These are phyloP conservation scores for Bombus sibiricus DNA, from an alignment of 1,140 invertebrate genomes.

Conservation along the genomic window DNA sequence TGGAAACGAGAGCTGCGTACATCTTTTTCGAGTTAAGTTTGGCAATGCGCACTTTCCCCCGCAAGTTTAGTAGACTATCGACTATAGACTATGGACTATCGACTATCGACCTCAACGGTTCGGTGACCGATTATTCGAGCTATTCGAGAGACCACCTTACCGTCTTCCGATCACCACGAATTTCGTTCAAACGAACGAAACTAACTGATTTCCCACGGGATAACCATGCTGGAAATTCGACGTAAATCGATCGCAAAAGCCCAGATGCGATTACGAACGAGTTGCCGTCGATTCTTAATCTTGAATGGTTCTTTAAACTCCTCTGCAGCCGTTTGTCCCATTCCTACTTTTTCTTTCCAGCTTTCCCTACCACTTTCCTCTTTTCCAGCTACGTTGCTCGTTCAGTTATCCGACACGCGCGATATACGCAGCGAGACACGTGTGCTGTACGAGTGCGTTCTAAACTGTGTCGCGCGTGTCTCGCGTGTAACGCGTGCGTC, in stretches of 20 bases:
- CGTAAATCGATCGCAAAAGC: slow-evolving; percentile 63
- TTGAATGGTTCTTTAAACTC: slow-evolving; percentile 25
- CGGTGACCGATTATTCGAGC: slow-evolving; percentile 59
- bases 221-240: slow-evolving; percentile 56
- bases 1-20: background rate
- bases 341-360: background rate
- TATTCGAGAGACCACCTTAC: slow-evolving; percentile 33
- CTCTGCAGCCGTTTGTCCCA: slow-evolving; percentile 6
- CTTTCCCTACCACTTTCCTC: background rate
- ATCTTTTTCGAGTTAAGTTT: background rate
- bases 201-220: slow-evolving; percentile 71
- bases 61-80: slow-evolving; percentile 35
- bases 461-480: background rate
- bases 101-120: slow-evolving; percentile 58
- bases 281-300: slow-evolving; percentile 35
- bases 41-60: background rate
- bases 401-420: background rate
- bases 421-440: background rate
- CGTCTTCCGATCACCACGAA: slow-evolving; percentile 46
- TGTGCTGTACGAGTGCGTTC: background rate
- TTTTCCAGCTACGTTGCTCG: background rate
- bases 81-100: background rate
- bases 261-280: slow-evolving; percentile 60
- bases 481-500: background rate
- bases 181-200: slow-evolving; percentile 63